Percentiles rank a stretch among this genome's conserved stretches.
phyloP scores from a whole-genome alignment of 2,113 vertebrate species.

The Nasalis larvatus region DNA sequence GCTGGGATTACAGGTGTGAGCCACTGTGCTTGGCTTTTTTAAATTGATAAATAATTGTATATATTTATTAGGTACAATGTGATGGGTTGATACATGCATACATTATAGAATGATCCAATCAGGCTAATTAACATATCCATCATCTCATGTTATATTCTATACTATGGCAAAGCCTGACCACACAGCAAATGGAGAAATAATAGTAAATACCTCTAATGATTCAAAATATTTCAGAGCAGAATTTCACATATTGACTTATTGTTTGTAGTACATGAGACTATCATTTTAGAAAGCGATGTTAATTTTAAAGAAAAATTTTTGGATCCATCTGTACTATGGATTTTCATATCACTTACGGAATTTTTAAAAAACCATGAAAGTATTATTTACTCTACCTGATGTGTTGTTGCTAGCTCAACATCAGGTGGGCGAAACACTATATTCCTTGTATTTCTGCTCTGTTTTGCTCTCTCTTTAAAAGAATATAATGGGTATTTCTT shows the following conservation, averaged over 20 bases:
- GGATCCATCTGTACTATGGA: not conserved
- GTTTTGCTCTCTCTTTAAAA: constrained; percentile 4
- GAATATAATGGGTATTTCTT: not conserved
- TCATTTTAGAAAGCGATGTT: not conserved
- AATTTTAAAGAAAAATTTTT: not conserved
- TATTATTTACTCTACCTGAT: not conserved
- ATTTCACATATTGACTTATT: not conserved
- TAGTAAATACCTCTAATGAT: not conserved
- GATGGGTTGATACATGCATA: not conserved
- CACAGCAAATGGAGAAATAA: not conserved
- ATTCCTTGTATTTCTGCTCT: not conserved
- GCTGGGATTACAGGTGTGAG: too few relatives aligned
- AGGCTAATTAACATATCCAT: not conserved
- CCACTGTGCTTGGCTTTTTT: not conserved
- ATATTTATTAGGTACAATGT: not conserved
- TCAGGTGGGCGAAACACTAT: not conserved
- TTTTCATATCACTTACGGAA: not conserved
- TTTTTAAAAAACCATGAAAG: not conserved
- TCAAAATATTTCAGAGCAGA: not conserved
- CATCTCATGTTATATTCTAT: not conserved
- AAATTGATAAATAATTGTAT: not conserved
- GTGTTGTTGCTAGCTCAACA: not conserved
- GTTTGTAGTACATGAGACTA: not conserved
- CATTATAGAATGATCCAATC: not conserved
- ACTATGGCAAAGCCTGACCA: not conserved